phyloP scores from a whole-genome alignment of 2,113 vertebrate species.

The Hylia prasina region DNA sequence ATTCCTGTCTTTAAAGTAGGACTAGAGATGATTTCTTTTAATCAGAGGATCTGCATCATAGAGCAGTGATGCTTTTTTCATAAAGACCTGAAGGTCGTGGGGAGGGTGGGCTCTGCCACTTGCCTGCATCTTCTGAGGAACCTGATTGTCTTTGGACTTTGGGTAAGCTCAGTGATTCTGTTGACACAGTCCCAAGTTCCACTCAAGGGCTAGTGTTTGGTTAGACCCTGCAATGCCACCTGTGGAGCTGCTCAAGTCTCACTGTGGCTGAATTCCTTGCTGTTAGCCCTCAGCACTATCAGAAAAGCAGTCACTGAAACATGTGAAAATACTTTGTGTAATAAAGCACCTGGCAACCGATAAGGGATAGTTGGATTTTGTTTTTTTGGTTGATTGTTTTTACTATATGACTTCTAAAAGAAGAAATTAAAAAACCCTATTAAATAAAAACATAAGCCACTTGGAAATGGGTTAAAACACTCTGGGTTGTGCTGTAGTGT shows the following conservation, averaged over 20 bases:
- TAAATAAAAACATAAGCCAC: neutral
- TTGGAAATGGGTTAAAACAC: neutral
- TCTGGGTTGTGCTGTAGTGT: neutral
- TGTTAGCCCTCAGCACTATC: neutral
- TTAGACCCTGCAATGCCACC: neutral
- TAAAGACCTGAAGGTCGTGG: neutral
- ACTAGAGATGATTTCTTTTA: neutral
- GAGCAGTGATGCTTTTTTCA: neutral
- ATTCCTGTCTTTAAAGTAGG: neutral
- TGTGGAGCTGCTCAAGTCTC: neutral
- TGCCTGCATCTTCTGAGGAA: neutral
- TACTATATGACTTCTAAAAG: neutral
- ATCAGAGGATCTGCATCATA: neutral
- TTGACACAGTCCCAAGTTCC: neutral
- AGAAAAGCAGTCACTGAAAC: neutral
- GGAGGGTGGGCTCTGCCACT: neutral
- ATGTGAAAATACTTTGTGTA: neutral
- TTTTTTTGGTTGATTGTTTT: neutral
- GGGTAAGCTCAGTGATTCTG: neutral
- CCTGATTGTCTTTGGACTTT: neutral
- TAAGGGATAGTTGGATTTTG: neutral
- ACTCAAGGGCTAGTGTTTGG: neutral
- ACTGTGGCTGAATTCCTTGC: neutral
- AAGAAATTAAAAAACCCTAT: rapidly evolving
- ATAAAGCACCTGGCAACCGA: neutral